Base-by-base conservation (phyloP, 2,797 vertebrate genomes). In the Aselliscus stoliczkanus region DNA sequence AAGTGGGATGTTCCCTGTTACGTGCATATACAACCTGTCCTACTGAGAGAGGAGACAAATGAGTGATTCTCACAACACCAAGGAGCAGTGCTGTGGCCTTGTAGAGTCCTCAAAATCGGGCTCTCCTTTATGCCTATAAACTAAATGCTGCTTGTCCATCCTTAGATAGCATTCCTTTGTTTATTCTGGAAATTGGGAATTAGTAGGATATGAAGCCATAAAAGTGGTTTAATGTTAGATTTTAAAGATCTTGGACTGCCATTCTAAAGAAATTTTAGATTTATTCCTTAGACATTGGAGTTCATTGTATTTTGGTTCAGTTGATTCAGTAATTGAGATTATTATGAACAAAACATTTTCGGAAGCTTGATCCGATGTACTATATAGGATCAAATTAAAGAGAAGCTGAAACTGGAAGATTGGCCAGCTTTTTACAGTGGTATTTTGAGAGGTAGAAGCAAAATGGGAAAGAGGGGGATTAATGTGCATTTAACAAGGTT, bases 191-290 rank as follows among this genome's bases (percentile, higher is more conserved):
- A 77, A 58, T 88, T 58, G 5, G 27, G 15, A 2, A 13, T 86
- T 83, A 75, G 31, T 83, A 65, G 52, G 31, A n/a, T 31, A 37
- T 29, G 62, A 76, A 67, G 13, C 67, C 75, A 17, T 76, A 83
- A 93, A 94, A 42, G 39, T 77, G 34, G 6, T 70, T 90, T 88
- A 15, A 31, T 69, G 21, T 54, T 85, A 86, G 60, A n/a, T 72
- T 72, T 94, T 77, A 65, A 75, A 67, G 65, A 67, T 81, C 10
- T 17, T 54, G 3, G 37, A 80, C 76, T 60, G 29, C 62, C 67
- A 34, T 91, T 84, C 50, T 76, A 92, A 50, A 93, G 54, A 54
- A 20, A 56, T 81, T 92, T 84, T 94, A 62, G 29, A 42, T 95
- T 54, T 75, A 85, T 70, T 89, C n/a, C 34, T 82, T 80, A 88